Percentiles rank a stretch among this genome's conserved stretches.
phyloP scores from a whole-genome alignment of 2,113 vertebrate genomes.

The Lepisosteus oculatus region DNA sequence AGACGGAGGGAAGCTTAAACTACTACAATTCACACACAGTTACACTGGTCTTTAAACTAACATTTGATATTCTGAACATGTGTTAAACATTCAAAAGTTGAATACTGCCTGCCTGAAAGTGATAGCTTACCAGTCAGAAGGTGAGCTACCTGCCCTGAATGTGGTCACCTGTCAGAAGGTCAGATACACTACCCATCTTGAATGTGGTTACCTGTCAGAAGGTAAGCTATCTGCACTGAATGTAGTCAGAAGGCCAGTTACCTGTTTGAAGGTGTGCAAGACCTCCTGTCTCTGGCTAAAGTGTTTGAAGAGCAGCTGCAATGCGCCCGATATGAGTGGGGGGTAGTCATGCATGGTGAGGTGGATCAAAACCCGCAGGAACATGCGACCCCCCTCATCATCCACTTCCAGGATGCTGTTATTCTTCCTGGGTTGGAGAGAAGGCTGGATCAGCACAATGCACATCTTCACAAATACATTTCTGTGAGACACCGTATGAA shows the following conservation, averaged over 20 bases:
- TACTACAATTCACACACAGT: too few relatives aligned
- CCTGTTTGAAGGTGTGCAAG: conserved; percentile 95
- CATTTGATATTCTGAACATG: too few relatives aligned
- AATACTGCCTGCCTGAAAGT: too few relatives aligned
- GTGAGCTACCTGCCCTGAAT: neutral
- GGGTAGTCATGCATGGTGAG: conserved; percentile 95
- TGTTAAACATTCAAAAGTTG: too few relatives aligned
- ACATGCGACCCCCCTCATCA: conserved; percentile 91
- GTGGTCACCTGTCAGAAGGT: neutral
- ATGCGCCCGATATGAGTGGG: conserved; percentile 84
- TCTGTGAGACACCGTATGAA: conserved; percentile 11
- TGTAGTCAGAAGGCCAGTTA: conserved; percentile 38
- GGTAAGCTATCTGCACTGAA: too few relatives aligned
- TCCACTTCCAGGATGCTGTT: conserved; percentile 95
- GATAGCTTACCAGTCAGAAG: too few relatives aligned
- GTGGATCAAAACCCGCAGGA: conserved; percentile 87
- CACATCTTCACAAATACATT: neutral
- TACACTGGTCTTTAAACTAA: too few relatives aligned
- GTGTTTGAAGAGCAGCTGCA: conserved; percentile 96
- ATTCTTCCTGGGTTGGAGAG: conserved; percentile 68
- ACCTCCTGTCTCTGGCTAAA: conserved; percentile 97
- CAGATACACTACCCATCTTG: too few relatives aligned
- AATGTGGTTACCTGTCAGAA: neutral
- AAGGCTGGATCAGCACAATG: neutral
- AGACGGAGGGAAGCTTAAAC: too few relatives aligned